Conservation (phyloP, 2,797 vertebrate genomes). For the Sparidentex hasta region DNA sequence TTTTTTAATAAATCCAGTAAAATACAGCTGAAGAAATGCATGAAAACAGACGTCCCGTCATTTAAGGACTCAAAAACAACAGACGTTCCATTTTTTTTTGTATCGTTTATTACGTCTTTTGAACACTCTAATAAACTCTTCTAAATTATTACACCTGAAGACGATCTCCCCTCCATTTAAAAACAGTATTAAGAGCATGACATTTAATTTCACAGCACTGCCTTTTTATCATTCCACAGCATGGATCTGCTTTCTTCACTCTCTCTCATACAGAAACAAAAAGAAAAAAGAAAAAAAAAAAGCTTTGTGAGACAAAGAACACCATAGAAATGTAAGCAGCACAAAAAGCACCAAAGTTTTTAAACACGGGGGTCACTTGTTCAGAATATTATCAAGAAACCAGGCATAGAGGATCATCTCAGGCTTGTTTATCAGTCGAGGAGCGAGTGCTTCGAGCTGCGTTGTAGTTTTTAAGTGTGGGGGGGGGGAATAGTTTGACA, state of each 20-base stretch:
- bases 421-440: conserved; percentile 45
- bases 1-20: neutral
- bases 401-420: conserved; percentile 40
- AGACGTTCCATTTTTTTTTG: conserved; percentile 55
- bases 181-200: conserved; percentile 86
- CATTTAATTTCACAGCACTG: conserved; percentile 86
- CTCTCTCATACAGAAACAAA: conserved; percentile 38
- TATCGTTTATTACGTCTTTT: conserved; percentile 85
- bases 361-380: conserved; percentile 57
- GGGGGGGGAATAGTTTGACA: conserved; percentile 23
- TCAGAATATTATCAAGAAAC: conserved; percentile 70
- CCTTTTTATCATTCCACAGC: conserved; percentile 74
- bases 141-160: conserved; percentile 84
- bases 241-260: conserved; percentile 67
- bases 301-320: conserved; percentile 70
- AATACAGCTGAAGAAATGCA: neutral
- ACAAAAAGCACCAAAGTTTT: conserved; percentile 78
- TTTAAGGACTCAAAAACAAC: conserved; percentile 36
- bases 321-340: conserved; percentile 78
- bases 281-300: conserved; percentile 36
- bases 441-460: conserved; percentile 22
- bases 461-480: conserved; percentile 30
- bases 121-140: conserved; percentile 85
- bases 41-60: neutral
- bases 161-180: conserved; percentile 77